Evolutionary conservation across 1,140 invertebrate genomes (phyloP).

Genomic region (Bombus picipes): DNA sequence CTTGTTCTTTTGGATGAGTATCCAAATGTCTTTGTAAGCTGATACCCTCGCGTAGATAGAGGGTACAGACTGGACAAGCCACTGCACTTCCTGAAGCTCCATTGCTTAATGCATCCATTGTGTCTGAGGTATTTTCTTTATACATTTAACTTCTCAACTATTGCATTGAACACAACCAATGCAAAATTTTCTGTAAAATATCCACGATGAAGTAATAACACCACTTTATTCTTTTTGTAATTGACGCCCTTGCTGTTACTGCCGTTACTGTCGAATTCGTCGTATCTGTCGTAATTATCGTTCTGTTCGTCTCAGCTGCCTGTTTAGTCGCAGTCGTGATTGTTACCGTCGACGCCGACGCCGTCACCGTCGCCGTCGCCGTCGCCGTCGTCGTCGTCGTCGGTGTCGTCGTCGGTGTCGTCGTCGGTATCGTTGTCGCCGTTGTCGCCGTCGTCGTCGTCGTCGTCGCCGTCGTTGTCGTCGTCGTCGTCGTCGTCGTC

Average conservation of each 20-base stretch:
- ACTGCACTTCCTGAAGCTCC: conserved; percentile 70
- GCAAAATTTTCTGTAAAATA: conserved; percentile 24
- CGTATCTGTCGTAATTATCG: not conserved
- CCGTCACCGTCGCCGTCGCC: not conserved
- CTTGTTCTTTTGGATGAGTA: conserved; percentile 93
- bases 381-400: too few relatives aligned
- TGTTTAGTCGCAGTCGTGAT: not conserved
- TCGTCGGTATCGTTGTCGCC: too few relatives aligned
- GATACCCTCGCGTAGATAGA: conserved; percentile 91
- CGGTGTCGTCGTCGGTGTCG: too few relatives aligned
- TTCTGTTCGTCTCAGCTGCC: not conserved
- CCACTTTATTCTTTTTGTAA: conserved; percentile 31
- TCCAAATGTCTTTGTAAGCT: conserved; percentile 90
- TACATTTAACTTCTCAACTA: conserved; percentile 15
- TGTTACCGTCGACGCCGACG: not conserved
- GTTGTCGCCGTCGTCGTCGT: not conserved
- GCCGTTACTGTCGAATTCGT: conserved; percentile 1
- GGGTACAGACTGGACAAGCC: conserved; percentile 91
- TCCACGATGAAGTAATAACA: conserved; percentile 6
- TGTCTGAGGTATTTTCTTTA: conserved; percentile 28
- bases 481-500: not conserved
- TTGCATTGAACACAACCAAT: conserved; percentile 29
- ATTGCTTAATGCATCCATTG: conserved; percentile 65
- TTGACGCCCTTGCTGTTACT: conserved; percentile 37
- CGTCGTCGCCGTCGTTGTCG: not conserved